These are phyloP conservation scores for Megaceryle torquata DNA, from an alignment of 2,113 vertebrate species.

Conservation along the genomic window DNA sequence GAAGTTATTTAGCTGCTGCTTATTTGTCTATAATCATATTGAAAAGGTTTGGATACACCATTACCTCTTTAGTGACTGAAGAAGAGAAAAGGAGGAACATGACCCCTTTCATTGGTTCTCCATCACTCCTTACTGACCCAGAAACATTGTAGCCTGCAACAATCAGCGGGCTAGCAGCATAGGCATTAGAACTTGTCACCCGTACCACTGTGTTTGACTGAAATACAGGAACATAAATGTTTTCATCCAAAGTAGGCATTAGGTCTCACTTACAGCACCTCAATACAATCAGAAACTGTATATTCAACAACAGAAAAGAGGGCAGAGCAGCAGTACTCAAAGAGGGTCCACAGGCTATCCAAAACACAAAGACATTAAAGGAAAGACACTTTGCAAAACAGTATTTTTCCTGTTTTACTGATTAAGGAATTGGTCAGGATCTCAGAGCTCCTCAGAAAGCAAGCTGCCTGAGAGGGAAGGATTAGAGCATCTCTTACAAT, in stretches of 20 bases:
- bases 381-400: neutral
- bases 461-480: neutral
- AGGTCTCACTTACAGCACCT: neutral
- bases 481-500: neutral
- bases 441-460: neutral
- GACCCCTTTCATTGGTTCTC: slow-evolving; percentile 98
- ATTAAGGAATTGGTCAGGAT: neutral
- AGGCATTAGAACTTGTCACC: slow-evolving; percentile 87
- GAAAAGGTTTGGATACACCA: neutral
- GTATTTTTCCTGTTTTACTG: neutral
- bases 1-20: neutral
- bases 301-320: neutral
- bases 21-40: neutral
- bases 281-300: neutral
- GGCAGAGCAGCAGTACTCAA: neutral
- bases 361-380: neutral
- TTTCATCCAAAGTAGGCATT: neutral
- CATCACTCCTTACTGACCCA: slow-evolving; percentile 93
- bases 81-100: slow-evolving; percentile 95
- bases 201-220: slow-evolving; percentile 85
- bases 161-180: slow-evolving; percentile 80
- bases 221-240: neutral
- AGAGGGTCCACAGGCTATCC: neutral
- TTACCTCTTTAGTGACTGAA: slow-evolving; percentile 84
- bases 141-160: slow-evolving; percentile 94